Conservation (phyloP, 2,888 invertebrate genomes). For the Campoplex nolae region DNA sequence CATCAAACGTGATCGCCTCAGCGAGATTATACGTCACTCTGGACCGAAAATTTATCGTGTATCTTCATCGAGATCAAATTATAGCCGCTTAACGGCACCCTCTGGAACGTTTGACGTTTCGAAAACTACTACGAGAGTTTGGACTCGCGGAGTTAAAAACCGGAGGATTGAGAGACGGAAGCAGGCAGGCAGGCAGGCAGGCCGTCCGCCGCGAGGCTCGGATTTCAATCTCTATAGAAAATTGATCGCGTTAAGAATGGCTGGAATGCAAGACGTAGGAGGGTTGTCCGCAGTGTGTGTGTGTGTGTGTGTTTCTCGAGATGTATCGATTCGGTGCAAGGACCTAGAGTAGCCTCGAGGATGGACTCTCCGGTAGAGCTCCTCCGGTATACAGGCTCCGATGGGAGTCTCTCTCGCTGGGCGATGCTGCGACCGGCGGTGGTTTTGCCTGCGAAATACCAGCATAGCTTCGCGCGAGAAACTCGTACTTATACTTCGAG, state of each 20-base stretch:
- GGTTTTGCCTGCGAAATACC: constrained; percentile 53
- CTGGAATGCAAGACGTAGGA: constrained; percentile 10
- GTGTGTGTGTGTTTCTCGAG: constrained; percentile 2
- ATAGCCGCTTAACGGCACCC: background rate
- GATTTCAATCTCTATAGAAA: constrained; percentile 1
- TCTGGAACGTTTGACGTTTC: background rate
- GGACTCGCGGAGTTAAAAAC: background rate
- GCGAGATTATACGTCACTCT: background rate
- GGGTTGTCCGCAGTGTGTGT: background rate
- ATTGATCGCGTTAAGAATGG: constrained; percentile 13
- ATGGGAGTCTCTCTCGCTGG: constrained; percentile 33
- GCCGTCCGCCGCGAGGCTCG: background rate
- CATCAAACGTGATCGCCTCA: background rate
- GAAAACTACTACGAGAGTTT: background rate
- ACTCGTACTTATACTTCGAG: constrained; percentile 26
- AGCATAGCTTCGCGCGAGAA: constrained; percentile 25
- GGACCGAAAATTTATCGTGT: background rate
- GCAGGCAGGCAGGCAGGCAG: background rate
- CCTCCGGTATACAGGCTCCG: constrained; percentile 18
- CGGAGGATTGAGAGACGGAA: background rate
- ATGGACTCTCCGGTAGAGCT: constrained; percentile 51
- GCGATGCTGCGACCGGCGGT: constrained; percentile 43
- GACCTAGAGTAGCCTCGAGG: constrained; percentile 65
- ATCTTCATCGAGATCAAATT: background rate
- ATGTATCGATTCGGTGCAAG: constrained; percentile 64